Percentiles rank a stretch among this genome's conserved stretches.
These are phyloP conservation scores for Aphrophora alni DNA, from an alignment of 2,888 invertebrate genomes.

Conservation along the genomic window DNA sequence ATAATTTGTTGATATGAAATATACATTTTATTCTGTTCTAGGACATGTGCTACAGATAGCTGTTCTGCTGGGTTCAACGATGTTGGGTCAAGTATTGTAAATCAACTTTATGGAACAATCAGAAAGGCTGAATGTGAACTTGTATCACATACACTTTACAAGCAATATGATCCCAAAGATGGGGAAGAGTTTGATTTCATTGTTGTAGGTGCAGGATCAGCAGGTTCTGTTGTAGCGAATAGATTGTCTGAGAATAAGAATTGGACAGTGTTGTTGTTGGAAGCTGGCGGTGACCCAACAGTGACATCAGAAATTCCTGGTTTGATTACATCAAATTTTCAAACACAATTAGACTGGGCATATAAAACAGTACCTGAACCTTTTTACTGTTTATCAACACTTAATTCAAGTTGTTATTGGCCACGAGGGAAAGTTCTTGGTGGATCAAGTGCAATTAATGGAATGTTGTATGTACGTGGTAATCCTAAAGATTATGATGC, in stretches of 20 bases:
- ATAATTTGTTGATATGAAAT: too few relatives aligned
- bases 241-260: conserved; percentile 69
- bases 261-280: conserved; percentile 69
- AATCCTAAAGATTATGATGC: conserved; percentile 49
- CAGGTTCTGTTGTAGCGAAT: conserved; percentile 74
- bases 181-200: conserved; percentile 32
- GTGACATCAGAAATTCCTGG: conserved; percentile 65
- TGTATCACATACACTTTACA: background rate
- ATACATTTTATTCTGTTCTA: too few relatives aligned
- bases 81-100: background rate
- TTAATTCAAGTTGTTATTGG: conserved; percentile 65
- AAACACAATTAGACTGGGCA: conserved; percentile 72
- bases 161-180: conserved; percentile 16
- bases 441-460: conserved; percentile 49
- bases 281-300: conserved; percentile 66
- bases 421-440: conserved; percentile 72
- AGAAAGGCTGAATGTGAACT: conserved; percentile 18
- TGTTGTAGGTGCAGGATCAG: conserved; percentile 54
- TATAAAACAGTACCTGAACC: conserved; percentile 71
- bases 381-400: conserved; percentile 61
- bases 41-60: background rate
- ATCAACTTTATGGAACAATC: conserved; percentile 10
- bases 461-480: conserved; percentile 51
- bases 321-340: conserved; percentile 63
- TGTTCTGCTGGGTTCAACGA: background rate